phyloP scores from a whole-genome alignment of 2,113 vertebrate species.

The Fukomys damarensis region DNA sequence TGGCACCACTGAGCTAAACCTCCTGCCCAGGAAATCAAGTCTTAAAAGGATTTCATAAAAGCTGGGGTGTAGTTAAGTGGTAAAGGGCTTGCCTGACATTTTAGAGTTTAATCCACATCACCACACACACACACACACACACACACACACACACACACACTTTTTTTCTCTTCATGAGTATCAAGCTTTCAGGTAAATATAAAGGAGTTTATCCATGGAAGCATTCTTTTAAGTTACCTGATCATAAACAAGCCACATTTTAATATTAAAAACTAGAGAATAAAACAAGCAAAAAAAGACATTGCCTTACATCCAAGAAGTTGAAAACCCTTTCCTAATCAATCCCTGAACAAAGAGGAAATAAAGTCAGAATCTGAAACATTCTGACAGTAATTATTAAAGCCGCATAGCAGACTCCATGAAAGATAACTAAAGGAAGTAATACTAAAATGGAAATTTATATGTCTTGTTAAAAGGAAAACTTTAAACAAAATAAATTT shows the following conservation, averaged over 20 bases:
- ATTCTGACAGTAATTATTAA: neutral
- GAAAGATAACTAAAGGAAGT: neutral
- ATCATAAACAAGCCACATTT: slow-evolving; percentile 35
- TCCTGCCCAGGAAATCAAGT: neutral
- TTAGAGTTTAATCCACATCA: neutral
- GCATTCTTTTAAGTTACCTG: neutral
- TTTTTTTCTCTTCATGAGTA: neutral
- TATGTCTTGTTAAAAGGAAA: neutral
- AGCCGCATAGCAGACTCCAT: neutral
- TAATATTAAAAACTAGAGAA: slow-evolving; percentile 10
- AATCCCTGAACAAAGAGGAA: slow-evolving; percentile 4
- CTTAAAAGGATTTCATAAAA: neutral
- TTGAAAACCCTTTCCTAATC: neutral
- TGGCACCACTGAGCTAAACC: too few species aligned
- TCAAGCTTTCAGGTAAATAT: slow-evolving; percentile 16
- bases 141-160: neutral
- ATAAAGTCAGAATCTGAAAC: slow-evolving; percentile 24
- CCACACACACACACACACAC: neutral
- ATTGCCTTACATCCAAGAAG: neutral
- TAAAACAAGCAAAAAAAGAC: neutral
- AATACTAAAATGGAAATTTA: neutral
- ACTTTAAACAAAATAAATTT: neutral
- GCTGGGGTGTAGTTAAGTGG: neutral
- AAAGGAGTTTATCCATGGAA: neutral
- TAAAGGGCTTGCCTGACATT: neutral